Evolutionary conservation across 2,113 vertebrate genomes (phyloP).

Genomic region (Bostrychus sinensis): DNA sequence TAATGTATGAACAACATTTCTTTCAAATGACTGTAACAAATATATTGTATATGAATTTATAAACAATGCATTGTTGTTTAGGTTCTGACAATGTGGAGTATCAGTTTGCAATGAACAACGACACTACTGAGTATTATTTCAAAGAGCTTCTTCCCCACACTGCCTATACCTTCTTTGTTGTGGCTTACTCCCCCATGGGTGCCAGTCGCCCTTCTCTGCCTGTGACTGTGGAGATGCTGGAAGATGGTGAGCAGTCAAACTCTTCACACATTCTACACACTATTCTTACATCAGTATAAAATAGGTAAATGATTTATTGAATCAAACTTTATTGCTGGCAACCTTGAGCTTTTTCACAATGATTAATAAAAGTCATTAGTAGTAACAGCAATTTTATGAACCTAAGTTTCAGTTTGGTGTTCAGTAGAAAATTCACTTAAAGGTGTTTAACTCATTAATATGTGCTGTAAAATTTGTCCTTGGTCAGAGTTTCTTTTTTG

Average conservation of each 20-base stretch:
- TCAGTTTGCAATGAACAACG: slow-evolving; percentile 97
- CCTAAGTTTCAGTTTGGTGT: neutral
- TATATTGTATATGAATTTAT: neutral
- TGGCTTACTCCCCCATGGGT: slow-evolving; percentile 93
- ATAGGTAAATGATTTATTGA: slow-evolving; percentile 4
- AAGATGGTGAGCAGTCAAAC: slow-evolving; percentile 85
- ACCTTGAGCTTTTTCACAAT: slow-evolving; percentile 3
- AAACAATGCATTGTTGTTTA: slow-evolving; percentile 20
- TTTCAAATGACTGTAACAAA: too few relatives aligned
- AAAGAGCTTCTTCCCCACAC: slow-evolving; percentile 93
- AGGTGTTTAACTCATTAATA: neutral
- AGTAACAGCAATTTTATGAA: neutral
- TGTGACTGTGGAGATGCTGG: slow-evolving; percentile 87
- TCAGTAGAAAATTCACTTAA: neutral
- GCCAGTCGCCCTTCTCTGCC: slow-evolving; percentile 89
- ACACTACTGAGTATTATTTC: slow-evolving; percentile 92
- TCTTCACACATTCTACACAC: neutral
- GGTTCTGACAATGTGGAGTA: slow-evolving; percentile 90
- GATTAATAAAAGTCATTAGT: slow-evolving; percentile 3
- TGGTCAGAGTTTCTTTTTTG: neutral
- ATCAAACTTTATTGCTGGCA: neutral
- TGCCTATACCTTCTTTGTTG: slow-evolving; percentile 93
- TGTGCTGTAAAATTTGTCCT: neutral
- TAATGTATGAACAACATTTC: too few relatives aligned
- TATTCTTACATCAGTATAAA: neutral